Conservation (phyloP, 2,113 vertebrate species). For the Rhinoderma darwinii region DNA sequence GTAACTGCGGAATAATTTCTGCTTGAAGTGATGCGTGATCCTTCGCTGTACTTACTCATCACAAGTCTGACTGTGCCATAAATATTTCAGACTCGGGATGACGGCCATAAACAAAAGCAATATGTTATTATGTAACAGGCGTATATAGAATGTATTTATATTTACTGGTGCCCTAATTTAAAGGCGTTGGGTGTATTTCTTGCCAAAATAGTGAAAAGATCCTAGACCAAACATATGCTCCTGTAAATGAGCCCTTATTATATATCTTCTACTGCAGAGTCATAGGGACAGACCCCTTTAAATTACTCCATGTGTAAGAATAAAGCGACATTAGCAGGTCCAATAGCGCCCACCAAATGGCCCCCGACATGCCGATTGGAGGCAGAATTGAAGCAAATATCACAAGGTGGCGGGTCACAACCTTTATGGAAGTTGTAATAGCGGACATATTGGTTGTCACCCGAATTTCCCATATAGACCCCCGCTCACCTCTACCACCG, state of each 20-base stretch:
- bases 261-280: too few species aligned
- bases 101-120: background rate
- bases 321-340: too few species aligned
- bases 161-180: background rate
- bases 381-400: too few species aligned
- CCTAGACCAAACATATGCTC: too few species aligned
- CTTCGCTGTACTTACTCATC: background rate
- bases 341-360: too few species aligned
- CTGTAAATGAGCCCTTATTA: too few species aligned
- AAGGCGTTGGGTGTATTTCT: too few species aligned
- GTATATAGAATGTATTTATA: background rate
- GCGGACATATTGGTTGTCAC: background rate
- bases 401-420: too few species aligned
- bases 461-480: background rate
- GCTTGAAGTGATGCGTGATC: conserved; percentile 1
- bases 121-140: background rate
- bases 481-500: background rate
- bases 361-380: too few species aligned
- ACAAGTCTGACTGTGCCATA: background rate
- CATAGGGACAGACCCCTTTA: too few species aligned
- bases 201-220: background rate
- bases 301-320: too few species aligned
- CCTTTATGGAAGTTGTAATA: background rate
- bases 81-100: background rate
- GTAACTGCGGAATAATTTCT: background rate